A percentile compares a stretch with the other conserved stretches of the same genome.
These are phyloP conservation scores for Leptinotarsa rubiginosa DNA, from an alignment of 2,888 invertebrate genomes.

Conservation along the genomic window DNA sequence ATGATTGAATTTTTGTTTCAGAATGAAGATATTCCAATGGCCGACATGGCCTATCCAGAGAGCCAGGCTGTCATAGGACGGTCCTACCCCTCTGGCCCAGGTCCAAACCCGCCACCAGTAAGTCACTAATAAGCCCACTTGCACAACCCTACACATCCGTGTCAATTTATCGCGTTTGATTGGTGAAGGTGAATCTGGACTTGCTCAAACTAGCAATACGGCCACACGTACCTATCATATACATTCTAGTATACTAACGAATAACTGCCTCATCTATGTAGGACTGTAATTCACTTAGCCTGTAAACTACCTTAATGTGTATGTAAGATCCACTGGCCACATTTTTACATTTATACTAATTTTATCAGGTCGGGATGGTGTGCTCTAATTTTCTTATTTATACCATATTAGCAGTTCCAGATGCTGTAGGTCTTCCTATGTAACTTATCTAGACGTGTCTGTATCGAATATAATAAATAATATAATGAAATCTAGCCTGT, in stretches of 20 bases:
- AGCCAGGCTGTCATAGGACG: conserved; percentile 65
- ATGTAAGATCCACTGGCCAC: conserved; percentile 54
- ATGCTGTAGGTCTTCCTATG: conserved; percentile 53
- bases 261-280: conserved; percentile 59
- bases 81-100: conserved; percentile 64
- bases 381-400: conserved; percentile 38
- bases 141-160: conserved; percentile 62
- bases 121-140: conserved; percentile 65
- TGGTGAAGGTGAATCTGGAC: conserved; percentile 57
- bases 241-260: conserved; percentile 54
- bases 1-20: conserved; percentile 63
- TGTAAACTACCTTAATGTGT: conserved; percentile 55
- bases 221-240: conserved; percentile 50
- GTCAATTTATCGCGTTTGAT: conserved; percentile 62
- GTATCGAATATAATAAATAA: conserved; percentile 50
- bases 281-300: conserved; percentile 51
- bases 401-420: conserved; percentile 40
- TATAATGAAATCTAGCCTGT: conserved; percentile 42
- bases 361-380: conserved; percentile 44
- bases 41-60: conserved; percentile 80
- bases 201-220: conserved; percentile 61
- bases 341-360: conserved; percentile 55
- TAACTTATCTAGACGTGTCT: conserved; percentile 56
- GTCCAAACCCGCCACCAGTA: conserved; percentile 67
- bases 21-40: conserved; percentile 81